phyloP scores from a whole-genome alignment of 2,888 invertebrate genomes.

The Sarcophaga carnaria region DNA sequence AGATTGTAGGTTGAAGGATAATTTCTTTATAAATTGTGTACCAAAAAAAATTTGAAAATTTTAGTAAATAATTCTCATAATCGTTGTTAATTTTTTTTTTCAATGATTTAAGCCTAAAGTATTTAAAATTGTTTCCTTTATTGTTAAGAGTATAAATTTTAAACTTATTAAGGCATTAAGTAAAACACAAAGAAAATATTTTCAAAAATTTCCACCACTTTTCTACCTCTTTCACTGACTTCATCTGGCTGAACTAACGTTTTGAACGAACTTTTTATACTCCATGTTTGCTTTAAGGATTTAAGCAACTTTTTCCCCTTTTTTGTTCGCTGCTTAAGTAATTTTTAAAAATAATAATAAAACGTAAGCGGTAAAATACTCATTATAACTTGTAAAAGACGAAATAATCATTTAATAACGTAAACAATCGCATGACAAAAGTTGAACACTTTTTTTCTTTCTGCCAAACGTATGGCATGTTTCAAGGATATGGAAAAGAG shows the following conservation, averaged over 20 bases:
- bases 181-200: not conserved
- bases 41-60: no score
- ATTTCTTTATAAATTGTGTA: no score
- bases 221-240: not conserved
- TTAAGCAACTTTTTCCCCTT: not conserved
- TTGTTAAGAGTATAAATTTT: no score
- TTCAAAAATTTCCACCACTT: not conserved
- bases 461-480: not conserved
- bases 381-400: conserved; percentile 4
- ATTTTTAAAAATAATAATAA: conserved; percentile 4
- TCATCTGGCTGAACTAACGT: not conserved
- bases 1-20: no score
- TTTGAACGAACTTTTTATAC: conserved; percentile 10
- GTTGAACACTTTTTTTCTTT: conserved; percentile 21
- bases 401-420: conserved; percentile 43
- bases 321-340: not conserved
- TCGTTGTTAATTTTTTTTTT: no score
- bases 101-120: no score
- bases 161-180: no score
- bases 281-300: conserved; percentile 37
- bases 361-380: conserved; percentile 31
- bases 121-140: no score
- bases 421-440: conserved; percentile 35
- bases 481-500: conserved; percentile 1
- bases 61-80: no score